Conservation (phyloP, 1,140 invertebrate genomes). For the Oreohelix idahoensis region DNA sequence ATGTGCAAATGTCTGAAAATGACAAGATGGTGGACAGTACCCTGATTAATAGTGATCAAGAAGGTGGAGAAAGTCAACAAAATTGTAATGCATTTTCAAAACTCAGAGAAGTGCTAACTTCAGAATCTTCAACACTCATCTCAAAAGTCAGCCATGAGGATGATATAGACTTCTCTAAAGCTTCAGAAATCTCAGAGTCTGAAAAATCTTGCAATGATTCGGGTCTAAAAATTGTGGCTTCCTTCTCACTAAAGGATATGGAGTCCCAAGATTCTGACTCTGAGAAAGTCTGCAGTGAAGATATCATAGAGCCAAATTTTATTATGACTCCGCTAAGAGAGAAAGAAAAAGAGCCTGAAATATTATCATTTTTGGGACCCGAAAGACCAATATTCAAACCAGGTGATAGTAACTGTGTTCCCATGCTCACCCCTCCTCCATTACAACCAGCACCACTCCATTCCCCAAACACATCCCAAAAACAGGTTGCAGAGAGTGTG, state of each 20-base stretch:
- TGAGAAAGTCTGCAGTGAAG: neutral
- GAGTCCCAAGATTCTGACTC: neutral
- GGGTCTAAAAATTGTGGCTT: conserved; percentile 47
- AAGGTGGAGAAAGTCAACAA: conserved; percentile 17
- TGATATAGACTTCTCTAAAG: too few relatives aligned
- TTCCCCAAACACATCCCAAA: neutral
- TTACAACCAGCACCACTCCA: conserved; percentile 4
- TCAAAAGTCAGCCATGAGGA: neutral
- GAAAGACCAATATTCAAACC: conserved; percentile 30
- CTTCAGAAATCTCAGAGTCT: neutral
- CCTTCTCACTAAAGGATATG: conserved; percentile 43
- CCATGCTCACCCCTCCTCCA: conserved; percentile 2
- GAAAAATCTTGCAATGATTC: neutral
- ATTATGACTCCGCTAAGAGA: conserved; percentile 14
- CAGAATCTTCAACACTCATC: neutral
- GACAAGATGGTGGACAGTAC: neutral
- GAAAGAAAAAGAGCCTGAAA: conserved; percentile 16
- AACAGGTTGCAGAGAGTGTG: neutral
- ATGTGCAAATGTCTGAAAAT: neutral
- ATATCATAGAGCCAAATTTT: neutral
- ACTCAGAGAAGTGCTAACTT: conserved; percentile 23
- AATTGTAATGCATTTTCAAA: conserved; percentile 29
- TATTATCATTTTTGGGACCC: conserved; percentile 29
- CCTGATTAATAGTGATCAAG: neutral
- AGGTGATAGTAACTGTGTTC: neutral